A percentile compares a stretch with the other conserved stretches of the same genome.
phyloP scores from a whole-genome alignment of 2,888 invertebrate genomes.

The Cheilosia soror region DNA sequence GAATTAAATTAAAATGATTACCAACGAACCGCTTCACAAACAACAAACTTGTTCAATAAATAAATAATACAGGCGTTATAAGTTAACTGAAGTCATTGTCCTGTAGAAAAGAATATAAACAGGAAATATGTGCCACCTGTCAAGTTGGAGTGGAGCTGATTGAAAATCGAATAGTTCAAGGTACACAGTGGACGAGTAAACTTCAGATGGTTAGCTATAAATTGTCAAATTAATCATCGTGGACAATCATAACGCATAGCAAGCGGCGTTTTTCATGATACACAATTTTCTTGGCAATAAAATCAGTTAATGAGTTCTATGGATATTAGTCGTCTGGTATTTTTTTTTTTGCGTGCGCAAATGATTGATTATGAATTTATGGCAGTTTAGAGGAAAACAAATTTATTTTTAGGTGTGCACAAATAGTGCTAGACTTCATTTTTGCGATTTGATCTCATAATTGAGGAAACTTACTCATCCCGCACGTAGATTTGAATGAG shows the following conservation, averaged over 20 bases:
- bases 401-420: constrained; percentile 9
- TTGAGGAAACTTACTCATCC: constrained; percentile 2
- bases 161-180: too few species aligned
- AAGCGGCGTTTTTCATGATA: neutral
- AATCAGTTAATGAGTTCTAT: constrained; percentile 18
- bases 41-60: neutral
- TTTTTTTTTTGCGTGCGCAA: constrained; percentile 1
- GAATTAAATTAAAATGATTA: constrained; percentile 5
- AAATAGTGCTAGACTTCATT: neutral
- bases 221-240: neutral
- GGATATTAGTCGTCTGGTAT: neutral
- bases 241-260: neutral
- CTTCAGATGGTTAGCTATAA: neutral
- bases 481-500: neutral
- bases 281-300: neutral
- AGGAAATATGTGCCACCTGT: too few species aligned
- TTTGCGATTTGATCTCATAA: neutral
- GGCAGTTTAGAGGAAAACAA: neutral
- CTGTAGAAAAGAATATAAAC: too few species aligned
- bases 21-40: constrained; percentile 5
- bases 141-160: too few species aligned
- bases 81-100: constrained; percentile 3
- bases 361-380: constrained; percentile 29
- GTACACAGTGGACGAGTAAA: neutral
- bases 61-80: neutral